A percentile compares a stretch with the other conserved stretches of the same genome.
Evolutionary conservation across 2,113 vertebrate species (phyloP).

Genomic region (Corythoichthys haematopterus): DNA sequence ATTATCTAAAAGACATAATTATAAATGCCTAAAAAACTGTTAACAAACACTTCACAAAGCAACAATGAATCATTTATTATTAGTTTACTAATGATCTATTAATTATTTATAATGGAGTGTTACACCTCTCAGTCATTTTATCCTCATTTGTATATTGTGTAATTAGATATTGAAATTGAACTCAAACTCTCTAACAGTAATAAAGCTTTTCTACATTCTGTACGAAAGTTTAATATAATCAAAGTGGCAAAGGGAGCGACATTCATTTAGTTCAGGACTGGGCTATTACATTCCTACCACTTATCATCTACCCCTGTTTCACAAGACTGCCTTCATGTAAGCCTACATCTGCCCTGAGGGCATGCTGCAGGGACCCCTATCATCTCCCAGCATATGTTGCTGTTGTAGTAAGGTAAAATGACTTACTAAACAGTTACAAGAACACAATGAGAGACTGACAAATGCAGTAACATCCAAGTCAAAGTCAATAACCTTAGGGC

Average conservation of each 20-base stretch:
- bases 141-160: no score
- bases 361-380: slow-evolving; percentile 8
- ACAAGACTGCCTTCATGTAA: slow-evolving; percentile 17
- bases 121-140: no score
- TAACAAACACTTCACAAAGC: no score
- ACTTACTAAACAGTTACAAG: not conserved
- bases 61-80: no score
- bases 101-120: no score
- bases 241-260: slow-evolving; percentile 16
- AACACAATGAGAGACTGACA: slow-evolving; percentile 32
- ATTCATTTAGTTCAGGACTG: slow-evolving; percentile 18
- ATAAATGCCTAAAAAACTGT: no score
- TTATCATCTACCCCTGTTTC: slow-evolving; percentile 8
- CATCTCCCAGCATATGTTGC: slow-evolving; percentile 26
- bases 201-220: no score
- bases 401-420: slow-evolving; percentile 30
- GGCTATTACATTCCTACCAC: slow-evolving; percentile 17
- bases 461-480: slow-evolving; percentile 30
- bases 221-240: slow-evolving; percentile 25
- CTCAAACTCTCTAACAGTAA: not conserved
- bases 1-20: no score
- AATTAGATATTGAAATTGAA: no score
- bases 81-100: no score
- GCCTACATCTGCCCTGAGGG: slow-evolving; percentile 30
- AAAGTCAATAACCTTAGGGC: slow-evolving; percentile 38